phyloP scores from a whole-genome alignment of 1,140 invertebrate genomes.

The Tyrophagus putrescentiae region DNA sequence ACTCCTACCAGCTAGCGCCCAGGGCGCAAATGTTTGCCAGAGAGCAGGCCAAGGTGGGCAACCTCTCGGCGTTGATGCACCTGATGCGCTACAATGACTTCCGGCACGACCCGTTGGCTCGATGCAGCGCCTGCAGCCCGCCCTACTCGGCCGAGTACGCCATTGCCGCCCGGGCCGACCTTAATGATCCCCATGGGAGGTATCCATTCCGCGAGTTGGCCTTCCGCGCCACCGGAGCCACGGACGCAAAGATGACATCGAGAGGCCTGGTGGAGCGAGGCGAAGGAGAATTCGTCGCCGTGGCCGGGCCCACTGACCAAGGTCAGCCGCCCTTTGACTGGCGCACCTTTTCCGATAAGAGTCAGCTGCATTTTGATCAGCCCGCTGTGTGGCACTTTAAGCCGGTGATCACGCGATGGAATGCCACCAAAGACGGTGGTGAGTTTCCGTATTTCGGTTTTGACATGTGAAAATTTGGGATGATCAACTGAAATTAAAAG shows the following conservation, averaged over 20 bases:
- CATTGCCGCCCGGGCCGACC: constrained; percentile 22
- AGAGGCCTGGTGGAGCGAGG: constrained; percentile 33
- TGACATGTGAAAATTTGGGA: no score
- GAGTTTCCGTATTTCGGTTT: no score
- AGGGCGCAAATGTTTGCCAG: constrained; percentile 34
- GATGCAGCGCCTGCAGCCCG: constrained; percentile 21
- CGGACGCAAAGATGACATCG: constrained; percentile 32
- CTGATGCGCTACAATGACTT: constrained; percentile 34
- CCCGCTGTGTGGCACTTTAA: no score
- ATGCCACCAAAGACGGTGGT: no score
- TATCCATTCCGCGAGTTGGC: constrained; percentile 11
- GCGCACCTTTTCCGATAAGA: no score
- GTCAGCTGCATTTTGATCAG: no score
- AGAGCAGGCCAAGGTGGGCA: constrained; percentile 30
- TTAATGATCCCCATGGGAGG: constrained; percentile 20
- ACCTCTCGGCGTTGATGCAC: constrained; percentile 30
- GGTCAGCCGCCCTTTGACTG: constrained; percentile 14
- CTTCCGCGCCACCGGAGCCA: constrained; percentile 1
- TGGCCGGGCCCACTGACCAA: constrained; percentile 13
- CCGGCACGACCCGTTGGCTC: constrained; percentile 18
- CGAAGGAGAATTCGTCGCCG: constrained; percentile 29
- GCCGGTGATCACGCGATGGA: no score
- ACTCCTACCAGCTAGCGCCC: constrained; percentile 32
- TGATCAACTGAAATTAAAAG: no score
- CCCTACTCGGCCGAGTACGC: constrained; percentile 18